Conservation (phyloP, 2,113 vertebrate genomes). For the Peromyscus californicus region DNA sequence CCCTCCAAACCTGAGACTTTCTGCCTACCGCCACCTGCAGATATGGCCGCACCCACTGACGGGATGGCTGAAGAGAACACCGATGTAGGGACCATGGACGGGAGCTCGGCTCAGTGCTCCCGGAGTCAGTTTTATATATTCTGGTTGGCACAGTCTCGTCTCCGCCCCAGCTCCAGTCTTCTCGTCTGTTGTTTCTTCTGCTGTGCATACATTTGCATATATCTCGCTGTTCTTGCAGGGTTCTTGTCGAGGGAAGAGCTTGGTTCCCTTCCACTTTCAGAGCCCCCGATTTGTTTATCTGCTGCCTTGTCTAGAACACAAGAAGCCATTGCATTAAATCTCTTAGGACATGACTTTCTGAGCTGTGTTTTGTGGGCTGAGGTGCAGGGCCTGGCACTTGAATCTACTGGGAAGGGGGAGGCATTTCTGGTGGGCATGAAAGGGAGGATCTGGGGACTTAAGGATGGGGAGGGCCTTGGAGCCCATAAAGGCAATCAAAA, state of each 20-base stretch:
- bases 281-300: background rate
- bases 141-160: background rate
- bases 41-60: background rate
- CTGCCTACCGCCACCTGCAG: background rate
- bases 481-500: no score
- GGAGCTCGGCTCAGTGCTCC: background rate
- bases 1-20: background rate
- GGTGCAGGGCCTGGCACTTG: background rate
- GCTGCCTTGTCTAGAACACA: background rate
- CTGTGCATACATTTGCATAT: background rate
- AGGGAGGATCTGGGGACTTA: background rate
- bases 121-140: background rate
- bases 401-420: background rate
- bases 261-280: background rate
- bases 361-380: background rate
- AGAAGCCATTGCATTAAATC: background rate
- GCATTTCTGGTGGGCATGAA: background rate
- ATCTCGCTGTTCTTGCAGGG: background rate
- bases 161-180: background rate
- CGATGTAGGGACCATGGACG: background rate
- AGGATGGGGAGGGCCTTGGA: no score
- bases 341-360: background rate
- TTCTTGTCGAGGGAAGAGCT: background rate
- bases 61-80: background rate
- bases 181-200: background rate